phyloP scores from a whole-genome alignment of 2,888 invertebrate species.

The Autographa pulchrina region DNA sequence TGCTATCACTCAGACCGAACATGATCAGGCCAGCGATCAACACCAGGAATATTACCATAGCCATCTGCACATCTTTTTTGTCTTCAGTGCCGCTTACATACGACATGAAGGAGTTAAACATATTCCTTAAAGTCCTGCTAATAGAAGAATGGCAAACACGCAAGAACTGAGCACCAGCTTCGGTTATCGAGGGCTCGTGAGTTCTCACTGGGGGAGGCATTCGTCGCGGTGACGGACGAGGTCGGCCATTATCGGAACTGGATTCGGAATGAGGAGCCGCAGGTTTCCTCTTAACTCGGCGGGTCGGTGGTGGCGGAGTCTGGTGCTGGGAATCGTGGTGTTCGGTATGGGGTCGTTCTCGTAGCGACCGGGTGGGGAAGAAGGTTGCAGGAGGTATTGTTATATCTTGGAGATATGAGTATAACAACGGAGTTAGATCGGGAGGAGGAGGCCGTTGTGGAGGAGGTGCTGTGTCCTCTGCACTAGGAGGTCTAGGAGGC shows the following conservation, averaged over 20 bases:
- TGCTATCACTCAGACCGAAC: slow-evolving; percentile 92
- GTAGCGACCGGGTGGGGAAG: slow-evolving; percentile 80
- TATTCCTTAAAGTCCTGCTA: slow-evolving; percentile 91
- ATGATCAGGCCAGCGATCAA: slow-evolving; percentile 94
- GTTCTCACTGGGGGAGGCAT: slow-evolving; percentile 78
- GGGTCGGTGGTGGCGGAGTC: slow-evolving; percentile 81
- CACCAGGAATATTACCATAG: slow-evolving; percentile 94
- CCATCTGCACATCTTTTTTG: slow-evolving; percentile 93
- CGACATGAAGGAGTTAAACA: slow-evolving; percentile 91
- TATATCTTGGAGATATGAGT: slow-evolving; percentile 88
- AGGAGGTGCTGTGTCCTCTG: slow-evolving; percentile 71
- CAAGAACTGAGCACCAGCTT: slow-evolving; percentile 92
- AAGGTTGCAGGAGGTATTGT: slow-evolving; percentile 85
- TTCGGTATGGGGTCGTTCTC: slow-evolving; percentile 78
- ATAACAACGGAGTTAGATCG: slow-evolving; percentile 84
- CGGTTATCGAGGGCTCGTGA: slow-evolving; percentile 91
- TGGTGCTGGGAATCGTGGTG: slow-evolving; percentile 77
- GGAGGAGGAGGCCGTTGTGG: slow-evolving; percentile 87
- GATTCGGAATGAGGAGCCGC: slow-evolving; percentile 83
- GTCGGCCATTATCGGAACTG: slow-evolving; percentile 86
- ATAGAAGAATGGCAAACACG: slow-evolving; percentile 92
- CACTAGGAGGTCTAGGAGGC: slow-evolving; percentile 57
- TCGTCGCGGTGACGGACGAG: slow-evolving; percentile 81
- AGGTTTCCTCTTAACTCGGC: slow-evolving; percentile 85
- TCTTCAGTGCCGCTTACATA: slow-evolving; percentile 91